Conservation (phyloP, 2,113 vertebrate species). For the Climacteris rufus region DNA sequence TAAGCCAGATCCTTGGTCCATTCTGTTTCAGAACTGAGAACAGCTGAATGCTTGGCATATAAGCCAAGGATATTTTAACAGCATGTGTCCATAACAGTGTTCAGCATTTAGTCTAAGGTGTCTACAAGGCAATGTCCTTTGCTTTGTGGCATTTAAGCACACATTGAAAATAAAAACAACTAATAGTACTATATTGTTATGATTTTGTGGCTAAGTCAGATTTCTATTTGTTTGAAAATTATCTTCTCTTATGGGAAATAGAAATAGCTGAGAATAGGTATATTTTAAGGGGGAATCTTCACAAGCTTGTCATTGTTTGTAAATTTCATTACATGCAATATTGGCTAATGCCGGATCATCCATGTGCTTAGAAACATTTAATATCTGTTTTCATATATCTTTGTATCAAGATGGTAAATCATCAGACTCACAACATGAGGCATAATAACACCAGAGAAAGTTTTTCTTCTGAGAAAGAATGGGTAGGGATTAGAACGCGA, state of each 20-base stretch:
- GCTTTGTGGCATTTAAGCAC: background rate
- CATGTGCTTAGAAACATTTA: background rate
- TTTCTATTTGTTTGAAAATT: background rate
- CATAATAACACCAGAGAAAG: background rate
- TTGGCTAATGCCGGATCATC: background rate
- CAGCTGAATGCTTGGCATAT: background rate
- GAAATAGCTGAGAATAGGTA: background rate
- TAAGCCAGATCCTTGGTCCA: background rate
- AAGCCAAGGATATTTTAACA: background rate
- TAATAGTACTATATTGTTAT: background rate
- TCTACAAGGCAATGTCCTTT: background rate
- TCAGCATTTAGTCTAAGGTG: background rate
- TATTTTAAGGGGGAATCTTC: background rate
- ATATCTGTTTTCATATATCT: background rate
- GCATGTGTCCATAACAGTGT: background rate
- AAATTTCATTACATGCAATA: background rate
- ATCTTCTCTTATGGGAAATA: background rate
- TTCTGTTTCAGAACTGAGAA: background rate
- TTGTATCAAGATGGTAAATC: background rate
- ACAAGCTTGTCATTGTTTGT: background rate
- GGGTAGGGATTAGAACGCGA: background rate
- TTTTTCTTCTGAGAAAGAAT: background rate
- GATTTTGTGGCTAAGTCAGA: background rate
- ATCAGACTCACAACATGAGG: background rate
- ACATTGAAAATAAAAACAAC: background rate